A percentile compares a stretch with the other conserved stretches of the same genome.
phyloP scores from a whole-genome alignment of 2,797 vertebrate genomes.

The Ceryle rudis region DNA sequence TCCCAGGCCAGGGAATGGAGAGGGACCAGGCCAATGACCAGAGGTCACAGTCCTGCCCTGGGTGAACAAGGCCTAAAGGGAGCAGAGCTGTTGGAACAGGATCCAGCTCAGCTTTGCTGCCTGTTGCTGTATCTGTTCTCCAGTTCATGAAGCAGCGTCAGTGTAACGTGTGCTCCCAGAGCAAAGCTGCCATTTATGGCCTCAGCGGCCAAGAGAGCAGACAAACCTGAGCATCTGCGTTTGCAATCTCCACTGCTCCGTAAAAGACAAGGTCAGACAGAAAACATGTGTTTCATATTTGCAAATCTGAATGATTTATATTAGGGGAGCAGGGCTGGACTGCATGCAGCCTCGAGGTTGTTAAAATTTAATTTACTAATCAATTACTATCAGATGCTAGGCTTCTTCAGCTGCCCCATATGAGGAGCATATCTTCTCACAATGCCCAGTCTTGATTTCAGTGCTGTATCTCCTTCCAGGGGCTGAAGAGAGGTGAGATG shows the following conservation, averaged over 20 bases:
- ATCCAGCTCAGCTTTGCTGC: not conserved
- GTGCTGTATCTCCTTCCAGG: not conserved
- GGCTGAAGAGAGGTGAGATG: not conserved
- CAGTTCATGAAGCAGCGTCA: not conserved
- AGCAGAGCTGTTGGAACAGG: not conserved
- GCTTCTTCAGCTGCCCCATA: constrained; percentile 1
- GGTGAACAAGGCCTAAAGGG: constrained; percentile 4
- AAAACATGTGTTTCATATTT: constrained; percentile 64
- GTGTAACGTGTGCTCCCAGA: not conserved
- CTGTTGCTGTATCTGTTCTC: not conserved
- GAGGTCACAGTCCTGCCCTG: not conserved
- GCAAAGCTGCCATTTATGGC: not conserved
- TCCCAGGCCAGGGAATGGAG: not conserved
- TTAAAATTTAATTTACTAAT: constrained; percentile 65
- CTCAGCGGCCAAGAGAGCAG: not conserved
- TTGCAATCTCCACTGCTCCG: constrained; percentile 59
- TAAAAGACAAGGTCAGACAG: constrained; percentile 50
- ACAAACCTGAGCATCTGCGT: constrained; percentile 38
- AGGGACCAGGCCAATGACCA: accelerated
- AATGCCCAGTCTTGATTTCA: not conserved
- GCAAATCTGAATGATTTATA: constrained; percentile 42
- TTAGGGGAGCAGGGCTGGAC: constrained; percentile 39
- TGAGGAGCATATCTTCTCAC: not conserved
- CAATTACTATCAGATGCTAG: constrained; percentile 60
- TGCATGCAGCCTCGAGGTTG: constrained; percentile 18